Base-by-base conservation (phyloP, 2,797 vertebrate genomes). In the Liasis olivaceus region DNA sequence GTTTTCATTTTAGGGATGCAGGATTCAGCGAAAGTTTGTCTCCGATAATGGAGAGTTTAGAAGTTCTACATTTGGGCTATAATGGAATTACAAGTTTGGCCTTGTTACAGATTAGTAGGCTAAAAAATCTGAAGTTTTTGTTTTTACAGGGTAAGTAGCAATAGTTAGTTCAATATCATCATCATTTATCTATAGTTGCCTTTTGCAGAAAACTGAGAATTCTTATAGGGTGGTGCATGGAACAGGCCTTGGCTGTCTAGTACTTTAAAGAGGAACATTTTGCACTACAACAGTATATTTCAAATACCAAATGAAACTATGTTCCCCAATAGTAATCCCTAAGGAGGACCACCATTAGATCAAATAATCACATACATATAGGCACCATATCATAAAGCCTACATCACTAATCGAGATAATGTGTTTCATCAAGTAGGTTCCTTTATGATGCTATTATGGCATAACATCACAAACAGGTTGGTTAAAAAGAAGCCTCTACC, bases 1-100 rank as follows among this genome's bases (percentile, higher is more conserved):
- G 88, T 15, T 95, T 56, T 90, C 26, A 28, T 96, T 98, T 95
- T 97, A 99, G 98, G 97, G 98, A 98, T 77, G 85, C 94, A 89
- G 95, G 94, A 60, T 95, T 93, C 90, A 94, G 63, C 94, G 98
- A 98, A 96, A 97, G 96, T 91, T 96, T 98, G 93, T 96, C 98
- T 91, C 98, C 98, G 28, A 97, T 99, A 96, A 99, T 99, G 99
- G 97, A 97, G 89, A 98, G 98, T 96, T 98, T 99, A 96, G 98
- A 99, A 97, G 98, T 98, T 96, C 98, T 99, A 95, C 98, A 99
- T 98, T 96, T 99, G 96, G 98, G 98, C 95, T 97, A 98, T 97
- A 99, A 99, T 96, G 98, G 98, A 95, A 99, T 99, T 97, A 98
- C 97, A 96, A 98, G 97, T 97, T 97, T 99, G 97, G 96, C 97